Evolutionary conservation across 2,797 vertebrate species (phyloP).

Genomic region (Cheirogaleus major): DNA sequence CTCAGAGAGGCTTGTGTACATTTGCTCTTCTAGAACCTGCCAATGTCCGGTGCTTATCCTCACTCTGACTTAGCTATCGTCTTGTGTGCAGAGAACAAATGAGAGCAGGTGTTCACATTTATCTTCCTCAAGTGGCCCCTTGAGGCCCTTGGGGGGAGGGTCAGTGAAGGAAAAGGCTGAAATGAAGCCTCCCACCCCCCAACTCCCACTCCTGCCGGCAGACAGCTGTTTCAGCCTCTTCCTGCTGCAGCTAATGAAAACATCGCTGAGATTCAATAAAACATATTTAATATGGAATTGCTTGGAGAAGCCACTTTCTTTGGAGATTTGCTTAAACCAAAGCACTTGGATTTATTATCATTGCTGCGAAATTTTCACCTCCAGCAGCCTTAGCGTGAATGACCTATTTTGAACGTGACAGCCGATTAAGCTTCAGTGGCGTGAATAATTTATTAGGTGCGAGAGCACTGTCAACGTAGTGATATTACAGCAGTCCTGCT

Average conservation of each 20-base stretch:
- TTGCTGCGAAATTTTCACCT: conserved; percentile 73
- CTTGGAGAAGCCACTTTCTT: conserved; percentile 54
- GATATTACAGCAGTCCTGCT: conserved; percentile 71
- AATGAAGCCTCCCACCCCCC: not conserved
- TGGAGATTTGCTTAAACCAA: conserved; percentile 46
- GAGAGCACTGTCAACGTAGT: conserved; percentile 74
- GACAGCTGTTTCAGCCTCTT: not conserved
- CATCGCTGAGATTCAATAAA: not conserved
- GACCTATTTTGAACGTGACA: conserved; percentile 84
- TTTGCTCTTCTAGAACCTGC: not conserved
- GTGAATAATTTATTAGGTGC: conserved; percentile 86
- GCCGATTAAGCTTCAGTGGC: conserved; percentile 76
- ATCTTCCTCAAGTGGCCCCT: conserved; percentile 36
- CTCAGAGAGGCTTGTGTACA: not conserved
- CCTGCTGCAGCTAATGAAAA: not conserved
- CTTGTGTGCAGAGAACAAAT: not conserved
- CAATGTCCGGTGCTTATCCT: not conserved
- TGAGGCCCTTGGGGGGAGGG: not conserved
- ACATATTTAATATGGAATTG: conserved; percentile 49
- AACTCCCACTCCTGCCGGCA: not conserved
- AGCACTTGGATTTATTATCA: conserved; percentile 59
- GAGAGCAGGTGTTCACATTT: conserved; percentile 29
- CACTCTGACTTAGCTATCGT: not conserved
- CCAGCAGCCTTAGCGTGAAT: conserved; percentile 53
- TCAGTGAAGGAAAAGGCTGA: not conserved